These are phyloP conservation scores for Papilio polytes DNA, from an alignment of 1,140 invertebrate species.

Conservation along the genomic window DNA sequence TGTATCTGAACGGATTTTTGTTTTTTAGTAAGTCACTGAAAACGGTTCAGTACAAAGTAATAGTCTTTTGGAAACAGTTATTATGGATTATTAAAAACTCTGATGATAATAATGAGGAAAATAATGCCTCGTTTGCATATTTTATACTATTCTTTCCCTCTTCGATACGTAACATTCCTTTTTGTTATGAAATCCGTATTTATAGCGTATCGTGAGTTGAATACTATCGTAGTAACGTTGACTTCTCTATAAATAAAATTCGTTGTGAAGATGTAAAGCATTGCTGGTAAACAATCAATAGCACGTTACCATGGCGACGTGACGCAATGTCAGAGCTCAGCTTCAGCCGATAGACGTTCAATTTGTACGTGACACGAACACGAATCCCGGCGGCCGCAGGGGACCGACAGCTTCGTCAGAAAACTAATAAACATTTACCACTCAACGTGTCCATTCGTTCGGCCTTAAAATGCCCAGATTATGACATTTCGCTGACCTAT, in stretches of 20 bases:
- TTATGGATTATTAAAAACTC: too few relatives aligned
- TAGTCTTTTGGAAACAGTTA: too few relatives aligned
- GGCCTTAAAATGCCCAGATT: constrained; percentile 1
- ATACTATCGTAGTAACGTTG: background rate
- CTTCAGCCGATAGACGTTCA: constrained; percentile 14
- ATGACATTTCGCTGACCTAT: constrained; percentile 31
- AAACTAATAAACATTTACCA: constrained; percentile 35
- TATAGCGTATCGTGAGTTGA: background rate
- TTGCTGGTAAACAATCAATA: constrained; percentile 30
- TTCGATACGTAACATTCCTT: too few relatives aligned
- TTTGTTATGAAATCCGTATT: background rate
- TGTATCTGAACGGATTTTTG: background rate
- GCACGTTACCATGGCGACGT: constrained; percentile 34
- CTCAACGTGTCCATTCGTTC: background rate
- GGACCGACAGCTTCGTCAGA: constrained; percentile 5
- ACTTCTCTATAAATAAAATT: background rate
- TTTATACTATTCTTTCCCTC: too few relatives aligned
- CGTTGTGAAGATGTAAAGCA: constrained; percentile 7
- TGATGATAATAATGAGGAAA: too few relatives aligned
- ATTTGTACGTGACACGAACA: constrained; percentile 39
- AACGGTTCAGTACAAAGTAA: background rate
- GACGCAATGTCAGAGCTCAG: constrained; percentile 28
- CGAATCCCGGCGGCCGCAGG: constrained; percentile 21
- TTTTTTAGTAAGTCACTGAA: background rate
- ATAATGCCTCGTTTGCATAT: too few relatives aligned